These are phyloP conservation scores for Mythimna impura DNA, from an alignment of 2,888 invertebrate genomes.

Conservation along the genomic window DNA sequence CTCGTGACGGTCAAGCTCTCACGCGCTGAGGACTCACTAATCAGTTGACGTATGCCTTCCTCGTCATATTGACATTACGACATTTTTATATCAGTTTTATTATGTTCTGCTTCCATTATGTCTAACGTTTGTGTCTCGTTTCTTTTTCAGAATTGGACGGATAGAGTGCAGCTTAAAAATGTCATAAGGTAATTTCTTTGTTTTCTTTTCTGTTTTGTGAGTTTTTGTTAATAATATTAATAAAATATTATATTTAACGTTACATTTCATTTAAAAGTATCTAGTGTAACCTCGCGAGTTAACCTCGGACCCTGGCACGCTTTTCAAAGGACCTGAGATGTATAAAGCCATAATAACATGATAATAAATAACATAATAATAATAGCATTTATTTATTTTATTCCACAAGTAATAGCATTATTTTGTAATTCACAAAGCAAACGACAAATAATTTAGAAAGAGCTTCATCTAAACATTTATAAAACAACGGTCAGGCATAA, in stretches of 20 bases:
- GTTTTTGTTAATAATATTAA: not conserved
- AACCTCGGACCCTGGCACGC: too few relatives aligned
- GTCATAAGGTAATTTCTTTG: slow-evolving; percentile 76
- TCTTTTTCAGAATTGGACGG: slow-evolving; percentile 73
- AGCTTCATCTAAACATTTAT: not conserved
- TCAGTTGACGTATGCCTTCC: slow-evolving; percentile 81
- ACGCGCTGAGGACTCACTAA: slow-evolving; percentile 70
- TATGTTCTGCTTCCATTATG: slow-evolving; percentile 46
- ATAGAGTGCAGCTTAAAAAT: slow-evolving; percentile 73
- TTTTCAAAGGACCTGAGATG: too few relatives aligned
- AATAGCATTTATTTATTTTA: too few relatives aligned
- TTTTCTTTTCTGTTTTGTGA: not conserved
- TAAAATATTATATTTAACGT: too few relatives aligned
- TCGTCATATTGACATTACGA: slow-evolving; percentile 74
- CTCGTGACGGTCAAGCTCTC: slow-evolving; percentile 73
- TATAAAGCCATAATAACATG: too few relatives aligned
- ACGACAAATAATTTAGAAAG: not conserved
- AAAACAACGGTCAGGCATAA: not conserved
- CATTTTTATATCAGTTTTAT: slow-evolving; percentile 81
- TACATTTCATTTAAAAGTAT: too few relatives aligned
- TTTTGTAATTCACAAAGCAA: not conserved
- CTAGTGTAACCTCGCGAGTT: too few relatives aligned
- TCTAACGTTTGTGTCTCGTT: slow-evolving; percentile 63
- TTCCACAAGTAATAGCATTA: too few relatives aligned
- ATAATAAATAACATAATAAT: too few relatives aligned